Percentiles rank a stretch among this genome's conserved stretches.
Evolutionary conservation across 2,797 vertebrate genomes (phyloP).

Genomic region (Anolis apletophallus): DNA sequence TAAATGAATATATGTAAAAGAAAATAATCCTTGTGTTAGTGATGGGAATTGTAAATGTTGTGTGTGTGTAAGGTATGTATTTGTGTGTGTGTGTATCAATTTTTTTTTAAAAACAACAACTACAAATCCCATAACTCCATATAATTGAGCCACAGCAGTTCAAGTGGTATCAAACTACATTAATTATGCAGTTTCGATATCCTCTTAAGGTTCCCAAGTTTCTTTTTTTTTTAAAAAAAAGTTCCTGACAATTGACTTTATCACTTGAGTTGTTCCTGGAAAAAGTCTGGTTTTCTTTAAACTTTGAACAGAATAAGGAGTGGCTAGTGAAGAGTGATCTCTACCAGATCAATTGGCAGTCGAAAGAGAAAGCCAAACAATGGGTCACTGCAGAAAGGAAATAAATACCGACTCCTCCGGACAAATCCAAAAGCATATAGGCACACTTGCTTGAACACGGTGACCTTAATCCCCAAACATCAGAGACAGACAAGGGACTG

Average conservation of each 20-base stretch:
- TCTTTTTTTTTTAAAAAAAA: background rate
- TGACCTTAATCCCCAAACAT: background rate
- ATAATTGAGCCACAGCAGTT: too few species aligned
- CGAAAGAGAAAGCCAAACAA: background rate
- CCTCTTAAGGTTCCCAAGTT: too few species aligned
- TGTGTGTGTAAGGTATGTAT: too few species aligned
- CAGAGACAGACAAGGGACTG: background rate
- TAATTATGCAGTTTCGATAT: too few species aligned
- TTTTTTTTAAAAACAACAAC: too few species aligned
- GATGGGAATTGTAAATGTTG: too few species aligned
- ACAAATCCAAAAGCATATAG: background rate
- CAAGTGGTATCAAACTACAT: too few species aligned
- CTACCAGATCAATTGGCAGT: background rate
- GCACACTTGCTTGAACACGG: background rate
- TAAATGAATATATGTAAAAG: too few species aligned
- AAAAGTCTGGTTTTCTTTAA: background rate
- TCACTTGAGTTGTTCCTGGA: background rate
- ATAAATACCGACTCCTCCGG: background rate
- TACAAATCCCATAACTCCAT: too few species aligned
- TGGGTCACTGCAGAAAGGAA: constrained; percentile 8
- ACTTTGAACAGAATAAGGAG: background rate
- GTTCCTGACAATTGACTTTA: background rate
- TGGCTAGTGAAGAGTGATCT: background rate
- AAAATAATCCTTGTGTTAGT: too few species aligned
- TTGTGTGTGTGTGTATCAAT: too few species aligned